Conservation (phyloP, 1,140 invertebrate species). For the Schlechtendalia chinensis region DNA sequence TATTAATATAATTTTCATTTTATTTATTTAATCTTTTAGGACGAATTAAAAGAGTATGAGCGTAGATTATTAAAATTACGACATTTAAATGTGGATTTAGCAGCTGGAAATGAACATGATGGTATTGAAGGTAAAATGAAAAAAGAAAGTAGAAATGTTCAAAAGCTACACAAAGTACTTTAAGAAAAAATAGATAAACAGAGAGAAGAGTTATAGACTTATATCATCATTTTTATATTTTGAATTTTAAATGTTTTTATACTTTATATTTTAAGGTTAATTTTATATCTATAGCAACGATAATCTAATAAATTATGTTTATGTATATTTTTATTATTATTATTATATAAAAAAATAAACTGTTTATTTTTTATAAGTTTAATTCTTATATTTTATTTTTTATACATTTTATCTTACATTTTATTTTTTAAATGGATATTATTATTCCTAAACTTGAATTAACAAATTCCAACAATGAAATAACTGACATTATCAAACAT, state of each 20-base stretch:
- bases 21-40: constrained; percentile 57
- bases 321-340: background rate
- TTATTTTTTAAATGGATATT: background rate
- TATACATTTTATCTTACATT: no score
- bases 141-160: constrained; percentile 77
- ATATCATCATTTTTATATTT: background rate
- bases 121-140: constrained; percentile 72
- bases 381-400: background rate
- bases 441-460: background rate
- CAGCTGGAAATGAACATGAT: constrained; percentile 61
- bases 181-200: constrained; percentile 66
- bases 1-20: background rate
- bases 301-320: background rate
- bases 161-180: constrained; percentile 80
- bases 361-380: background rate
- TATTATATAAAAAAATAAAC: constrained; percentile 22
- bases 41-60: constrained; percentile 86
- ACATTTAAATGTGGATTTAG: constrained; percentile 74
- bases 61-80: constrained; percentile 78
- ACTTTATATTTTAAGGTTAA: background rate
- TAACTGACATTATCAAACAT: constrained; percentile 35
- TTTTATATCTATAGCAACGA: constrained; percentile 20
- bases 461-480: no score
- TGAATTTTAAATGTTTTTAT: background rate
- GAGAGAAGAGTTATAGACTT: constrained; percentile 38